Base-by-base conservation (phyloP, 2,888 invertebrate species). In the Troilus luridus region DNA sequence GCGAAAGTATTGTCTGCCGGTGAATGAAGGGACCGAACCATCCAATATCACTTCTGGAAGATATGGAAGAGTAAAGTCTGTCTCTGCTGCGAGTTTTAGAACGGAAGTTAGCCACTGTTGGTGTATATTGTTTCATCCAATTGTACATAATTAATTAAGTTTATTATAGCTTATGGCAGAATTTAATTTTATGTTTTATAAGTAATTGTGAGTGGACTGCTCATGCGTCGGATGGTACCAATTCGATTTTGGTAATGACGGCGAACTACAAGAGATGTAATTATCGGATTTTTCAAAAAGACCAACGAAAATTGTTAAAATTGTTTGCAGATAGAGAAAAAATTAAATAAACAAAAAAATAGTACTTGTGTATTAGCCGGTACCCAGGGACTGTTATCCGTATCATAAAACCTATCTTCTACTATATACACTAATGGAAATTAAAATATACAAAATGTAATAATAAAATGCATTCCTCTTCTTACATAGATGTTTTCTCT, bases 1-100 rank as follows among this genome's bases (percentile, higher is more conserved):
- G 96, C 93, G 95, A 95, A 90, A 96, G 95, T 92, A 94, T 95
- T 91, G 94, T 96, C 91, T 97, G 97, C 94, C 96, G 96, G 94
- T 95, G 95, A 95, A 81, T 21, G 7, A 17, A n/a, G 56, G 7
- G 21, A 21, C 14, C 81, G 12, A 54, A 19, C 41, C 6, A 56
- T n/a, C 19, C 19, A 8, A n/a, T 3, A 19, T 21, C 11, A 19
- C 54, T 8, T 54, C 19, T 54, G 56, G 14, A 56, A 85, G 21
- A n/a, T 85, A n/a, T n/a, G 56, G 1, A 58, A 56, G 19, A 11
- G 21, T 17, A 11, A 56, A 56, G 85, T 56, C 54, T 56, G 56
- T 21, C 12, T 56, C n/a, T 21, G 56, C 72, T 41, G 17, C 72
- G 17, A 77, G 17, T 77, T 24, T 27, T 41, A 77, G 72, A 17